phyloP scores from a whole-genome alignment of 2,113 vertebrate species.

The Plestiodon gilberti region DNA sequence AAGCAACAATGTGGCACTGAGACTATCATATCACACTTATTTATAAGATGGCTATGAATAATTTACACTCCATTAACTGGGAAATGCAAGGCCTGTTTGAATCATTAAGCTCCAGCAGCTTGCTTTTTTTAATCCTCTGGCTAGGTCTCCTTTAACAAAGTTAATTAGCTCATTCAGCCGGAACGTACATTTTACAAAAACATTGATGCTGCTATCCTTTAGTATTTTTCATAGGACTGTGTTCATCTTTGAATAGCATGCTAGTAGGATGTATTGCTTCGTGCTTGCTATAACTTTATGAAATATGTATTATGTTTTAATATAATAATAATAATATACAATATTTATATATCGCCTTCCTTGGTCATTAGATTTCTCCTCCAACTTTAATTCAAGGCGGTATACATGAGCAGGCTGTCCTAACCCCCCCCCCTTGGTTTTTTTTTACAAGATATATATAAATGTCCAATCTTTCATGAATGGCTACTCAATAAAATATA shows the following conservation, averaged over 20 bases:
- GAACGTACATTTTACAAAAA: conserved; percentile 58
- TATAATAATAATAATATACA: too few species aligned
- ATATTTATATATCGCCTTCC: too few species aligned
- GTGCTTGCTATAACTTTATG: too few species aligned
- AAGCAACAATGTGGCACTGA: background rate
- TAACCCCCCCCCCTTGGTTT: too few species aligned
- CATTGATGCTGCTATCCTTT: conserved; percentile 31
- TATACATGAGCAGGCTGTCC: too few species aligned
- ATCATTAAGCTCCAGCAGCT: conserved; percentile 57
- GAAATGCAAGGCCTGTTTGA: conserved; percentile 67
- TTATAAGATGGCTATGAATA: conserved; percentile 62
- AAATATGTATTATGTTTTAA: too few species aligned
- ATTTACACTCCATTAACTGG: conserved; percentile 60
- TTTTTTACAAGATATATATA: too few species aligned
- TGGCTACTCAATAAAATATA: too few species aligned
- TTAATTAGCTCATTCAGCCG: conserved; percentile 59
- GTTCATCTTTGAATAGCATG: conserved; percentile 45
- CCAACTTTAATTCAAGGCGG: too few species aligned
- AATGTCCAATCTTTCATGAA: background rate
- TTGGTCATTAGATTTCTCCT: too few species aligned
- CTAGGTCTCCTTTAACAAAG: conserved; percentile 62
- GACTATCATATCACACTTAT: conserved; percentile 55
- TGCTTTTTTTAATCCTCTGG: conserved; percentile 44
- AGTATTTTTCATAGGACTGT: conserved; percentile 35
- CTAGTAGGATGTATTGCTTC: too few species aligned